Evolutionary conservation across 2,797 vertebrate species (phyloP).

Genomic region (Tachyglossus aculeatus): DNA sequence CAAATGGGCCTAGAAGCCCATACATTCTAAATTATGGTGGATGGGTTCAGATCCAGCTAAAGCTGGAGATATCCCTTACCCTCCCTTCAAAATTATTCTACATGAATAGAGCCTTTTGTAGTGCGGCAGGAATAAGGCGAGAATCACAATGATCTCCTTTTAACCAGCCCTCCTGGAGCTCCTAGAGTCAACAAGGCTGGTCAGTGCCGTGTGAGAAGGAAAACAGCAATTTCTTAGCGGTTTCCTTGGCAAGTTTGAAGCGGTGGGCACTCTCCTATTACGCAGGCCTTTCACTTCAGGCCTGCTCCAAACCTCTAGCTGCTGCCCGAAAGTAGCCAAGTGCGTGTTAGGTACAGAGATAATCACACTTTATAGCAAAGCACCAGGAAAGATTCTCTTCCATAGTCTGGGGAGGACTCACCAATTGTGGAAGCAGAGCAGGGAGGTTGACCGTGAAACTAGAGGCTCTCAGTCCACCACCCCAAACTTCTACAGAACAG

Average conservation of each 20-base stretch:
- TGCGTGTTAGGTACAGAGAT: accelerated
- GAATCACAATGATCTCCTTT: slow-evolving; percentile 73
- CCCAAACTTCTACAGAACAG: background rate
- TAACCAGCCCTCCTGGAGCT: slow-evolving; percentile 54
- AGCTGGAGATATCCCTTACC: slow-evolving; percentile 59
- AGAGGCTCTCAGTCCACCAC: background rate
- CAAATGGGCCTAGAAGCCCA: slow-evolving; percentile 14
- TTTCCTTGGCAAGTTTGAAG: slow-evolving; percentile 68
- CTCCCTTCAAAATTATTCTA: slow-evolving; percentile 53
- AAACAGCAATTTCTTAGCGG: slow-evolving; percentile 76
- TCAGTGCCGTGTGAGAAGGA: slow-evolving; percentile 64
- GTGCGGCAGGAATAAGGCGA: slow-evolving; percentile 49
- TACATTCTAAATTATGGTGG: slow-evolving; percentile 30
- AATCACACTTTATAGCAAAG: background rate
- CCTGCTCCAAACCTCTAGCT: slow-evolving; percentile 50
- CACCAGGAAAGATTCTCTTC: background rate
- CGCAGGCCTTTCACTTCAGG: slow-evolving; percentile 41
- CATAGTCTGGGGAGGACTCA: background rate
- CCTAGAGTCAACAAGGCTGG: slow-evolving; percentile 52
- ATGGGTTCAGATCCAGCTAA: slow-evolving; percentile 55
- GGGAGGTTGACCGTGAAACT: background rate
- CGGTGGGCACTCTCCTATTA: slow-evolving; percentile 54
- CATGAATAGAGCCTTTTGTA: slow-evolving; percentile 76
- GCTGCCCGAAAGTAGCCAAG: background rate
- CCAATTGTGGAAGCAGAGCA: background rate